Base-by-base conservation (phyloP, 2,113 vertebrate genomes). In the Scomber japonicus region DNA sequence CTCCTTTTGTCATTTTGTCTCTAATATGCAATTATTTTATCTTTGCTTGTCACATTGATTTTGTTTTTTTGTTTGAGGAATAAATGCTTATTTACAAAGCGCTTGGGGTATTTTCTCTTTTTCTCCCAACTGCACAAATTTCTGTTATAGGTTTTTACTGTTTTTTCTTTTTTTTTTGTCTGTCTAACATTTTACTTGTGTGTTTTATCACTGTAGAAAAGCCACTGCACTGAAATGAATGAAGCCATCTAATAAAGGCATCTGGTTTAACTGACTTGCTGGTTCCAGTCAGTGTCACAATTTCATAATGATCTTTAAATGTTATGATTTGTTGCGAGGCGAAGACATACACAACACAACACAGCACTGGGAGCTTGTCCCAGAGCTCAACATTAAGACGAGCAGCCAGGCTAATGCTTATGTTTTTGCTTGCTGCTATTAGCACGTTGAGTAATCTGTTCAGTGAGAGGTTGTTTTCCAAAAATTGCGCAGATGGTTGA, bases 251-350 rank as follows among this genome's bases (percentile, higher is more conserved):
- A 62, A 71, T 82, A 77, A 80, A 31, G 46, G 59, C 64, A 19
- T 75, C 65, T 74, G 82, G 71, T 69, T 88, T 70, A 75, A 72
- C 81, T 17, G 55, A 78, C 75, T 83, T 3, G 19, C 73, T 44
- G 78, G 63, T 67, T 87, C 66, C 79, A 72, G 83, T 75, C 81
- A 73, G 65, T 72, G 85, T 83, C 81, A 79, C 85, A 75, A 78
- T 78, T 79, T 82, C 84, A 62, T 87, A 92, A 92, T 76, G 88
- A 88, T 80, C 82, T 91, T 82, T 88, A 91, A 91, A 90, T 84
- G 67, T 90, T 82, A 71, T 85, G 84, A 88, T 76, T 86, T 83
- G 84, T 75, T 17, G 50, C 16, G 59, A 86, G 68, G 48, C 60
- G n/a, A 65, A 54, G 80, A 61, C 77, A 11, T 2, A 77, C 56